Conservation (phyloP, 1,140 invertebrate species). For the Dendrolimus kikuchii region DNA sequence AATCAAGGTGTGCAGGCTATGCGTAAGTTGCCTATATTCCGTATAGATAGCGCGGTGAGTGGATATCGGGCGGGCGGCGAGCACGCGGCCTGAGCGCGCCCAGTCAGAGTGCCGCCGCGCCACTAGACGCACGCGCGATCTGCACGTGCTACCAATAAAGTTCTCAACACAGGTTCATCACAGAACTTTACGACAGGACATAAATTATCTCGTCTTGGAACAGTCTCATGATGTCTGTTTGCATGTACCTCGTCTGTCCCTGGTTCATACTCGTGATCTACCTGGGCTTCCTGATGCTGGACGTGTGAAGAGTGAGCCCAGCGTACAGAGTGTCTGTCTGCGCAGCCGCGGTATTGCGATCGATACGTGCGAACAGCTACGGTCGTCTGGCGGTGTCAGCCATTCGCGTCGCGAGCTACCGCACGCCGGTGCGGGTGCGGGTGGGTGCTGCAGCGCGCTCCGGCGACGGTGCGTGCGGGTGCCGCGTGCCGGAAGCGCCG, state of each 20-base stretch:
- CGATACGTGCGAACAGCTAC: slow-evolving; percentile 36
- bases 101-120: slow-evolving; percentile 70
- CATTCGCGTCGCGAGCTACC: slow-evolving; percentile 32
- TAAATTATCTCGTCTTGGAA: slow-evolving; percentile 17
- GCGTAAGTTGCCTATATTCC: slow-evolving; percentile 29
- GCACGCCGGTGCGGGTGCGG: slow-evolving; percentile 13
- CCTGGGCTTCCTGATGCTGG: slow-evolving; percentile 67
- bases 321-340: slow-evolving; percentile 19
- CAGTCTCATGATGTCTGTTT: slow-evolving; percentile 58
- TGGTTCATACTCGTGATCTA: slow-evolving; percentile 71
- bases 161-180: slow-evolving; percentile 32
- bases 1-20: slow-evolving; percentile 53
- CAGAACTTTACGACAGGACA: slow-evolving; percentile 28
- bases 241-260: slow-evolving; percentile 69
- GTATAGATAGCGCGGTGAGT: slow-evolving; percentile 50
- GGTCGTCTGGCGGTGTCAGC: slow-evolving; percentile 26
- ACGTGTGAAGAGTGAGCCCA: slow-evolving; percentile 46
- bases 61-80: slow-evolving; percentile 55
- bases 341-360: slow-evolving; percentile 59
- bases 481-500: slow-evolving; percentile 52
- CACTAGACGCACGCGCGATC: slow-evolving; percentile 55
- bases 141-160: slow-evolving; percentile 43
- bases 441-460: slow-evolving; percentile 40
- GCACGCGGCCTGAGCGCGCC: slow-evolving; percentile 60
- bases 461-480: slow-evolving; percentile 39